Conservation (phyloP, 2,113 vertebrate species). For the Hylia prasina region DNA sequence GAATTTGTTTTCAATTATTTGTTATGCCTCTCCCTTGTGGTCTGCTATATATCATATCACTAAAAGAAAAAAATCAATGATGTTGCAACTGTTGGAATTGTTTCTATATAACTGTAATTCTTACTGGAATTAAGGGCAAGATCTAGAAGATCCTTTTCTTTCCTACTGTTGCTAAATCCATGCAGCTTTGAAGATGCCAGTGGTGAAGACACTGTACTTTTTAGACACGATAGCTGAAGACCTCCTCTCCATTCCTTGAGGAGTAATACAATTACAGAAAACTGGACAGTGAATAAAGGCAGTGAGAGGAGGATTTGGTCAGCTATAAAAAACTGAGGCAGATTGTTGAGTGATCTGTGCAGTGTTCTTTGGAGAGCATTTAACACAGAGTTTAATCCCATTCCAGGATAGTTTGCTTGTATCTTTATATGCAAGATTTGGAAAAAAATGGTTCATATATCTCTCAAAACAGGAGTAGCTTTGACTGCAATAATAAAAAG, state of each 20-base stretch:
- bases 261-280: neutral
- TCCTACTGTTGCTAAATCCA: neutral
- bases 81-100: neutral
- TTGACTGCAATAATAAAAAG: neutral
- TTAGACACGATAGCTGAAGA: neutral
- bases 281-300: neutral
- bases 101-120: neutral
- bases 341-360: neutral
- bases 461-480: neutral
- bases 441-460: fast-evolving
- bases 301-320: neutral
- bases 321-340: neutral
- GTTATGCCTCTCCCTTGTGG: neutral
- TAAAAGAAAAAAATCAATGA: neutral
- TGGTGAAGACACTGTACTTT: neutral
- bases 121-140: neutral
- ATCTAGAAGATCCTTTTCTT: neutral
- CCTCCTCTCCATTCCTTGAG: neutral
- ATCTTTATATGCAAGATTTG: neutral
- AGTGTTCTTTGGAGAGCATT: neutral
- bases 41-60: neutral
- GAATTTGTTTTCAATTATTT: neutral
- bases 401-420: neutral
- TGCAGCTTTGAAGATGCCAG: neutral
- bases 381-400: neutral